Evolutionary conservation across 2,113 vertebrate genomes (phyloP).

Genomic region (Maccullochella peelii): DNA sequence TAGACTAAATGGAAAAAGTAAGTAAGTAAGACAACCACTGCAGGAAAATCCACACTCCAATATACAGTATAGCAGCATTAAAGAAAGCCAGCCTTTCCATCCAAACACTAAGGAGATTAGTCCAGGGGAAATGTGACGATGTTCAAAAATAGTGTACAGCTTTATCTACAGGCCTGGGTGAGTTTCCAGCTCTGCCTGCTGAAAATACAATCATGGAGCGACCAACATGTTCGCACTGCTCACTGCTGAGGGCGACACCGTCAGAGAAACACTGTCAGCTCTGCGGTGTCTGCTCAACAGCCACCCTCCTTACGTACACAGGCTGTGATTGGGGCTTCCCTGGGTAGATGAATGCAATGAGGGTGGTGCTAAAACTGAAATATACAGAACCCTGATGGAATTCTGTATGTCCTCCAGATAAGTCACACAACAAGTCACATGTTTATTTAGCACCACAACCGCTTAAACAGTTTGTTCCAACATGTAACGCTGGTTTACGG

Average conservation of each 20-base stretch:
- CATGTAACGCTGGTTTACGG: no score
- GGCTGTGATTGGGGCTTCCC: slow-evolving; percentile 4
- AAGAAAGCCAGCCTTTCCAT: slow-evolving; percentile 50
- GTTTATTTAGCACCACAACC: no score
- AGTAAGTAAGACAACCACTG: not conserved
- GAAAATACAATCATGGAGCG: slow-evolving; percentile 41
- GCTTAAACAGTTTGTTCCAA: no score
- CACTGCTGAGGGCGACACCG: slow-evolving; percentile 16
- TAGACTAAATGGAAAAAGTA: slow-evolving; percentile 5
- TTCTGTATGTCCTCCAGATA: not conserved
- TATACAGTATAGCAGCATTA: slow-evolving; percentile 35
- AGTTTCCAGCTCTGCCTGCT: slow-evolving; percentile 51
- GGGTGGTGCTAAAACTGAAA: not conserved
- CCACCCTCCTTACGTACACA: not conserved
- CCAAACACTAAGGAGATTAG: slow-evolving; percentile 72
- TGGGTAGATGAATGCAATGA: not conserved
- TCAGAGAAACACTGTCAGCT: slow-evolving; percentile 6
- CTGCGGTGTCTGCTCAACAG: not conserved
- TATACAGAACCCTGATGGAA: not conserved
- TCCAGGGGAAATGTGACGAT: slow-evolving; percentile 59
- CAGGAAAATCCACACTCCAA: slow-evolving; percentile 8
- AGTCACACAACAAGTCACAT: no score
- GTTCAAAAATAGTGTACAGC: slow-evolving; percentile 67
- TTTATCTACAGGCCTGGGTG: slow-evolving; percentile 53
- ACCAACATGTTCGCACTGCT: slow-evolving; percentile 9